A percentile compares a stretch with the other conserved stretches of the same genome.
These are phyloP conservation scores for Idaea dimidiata DNA, from an alignment of 2,888 invertebrate genomes.

Conservation along the genomic window DNA sequence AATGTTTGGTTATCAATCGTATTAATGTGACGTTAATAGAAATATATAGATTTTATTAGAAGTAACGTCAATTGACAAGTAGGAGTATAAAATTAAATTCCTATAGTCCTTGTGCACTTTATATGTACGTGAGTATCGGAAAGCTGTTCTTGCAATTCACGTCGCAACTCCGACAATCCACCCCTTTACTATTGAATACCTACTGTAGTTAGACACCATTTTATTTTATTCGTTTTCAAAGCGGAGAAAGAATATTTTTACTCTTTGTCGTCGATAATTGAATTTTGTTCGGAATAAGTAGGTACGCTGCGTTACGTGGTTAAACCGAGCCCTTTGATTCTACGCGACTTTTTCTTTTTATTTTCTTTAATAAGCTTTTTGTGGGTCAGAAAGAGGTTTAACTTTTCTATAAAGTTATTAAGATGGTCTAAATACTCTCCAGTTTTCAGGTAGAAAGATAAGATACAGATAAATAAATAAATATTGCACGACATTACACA, in stretches of 20 bases:
- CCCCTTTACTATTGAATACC: constrained; percentile 43
- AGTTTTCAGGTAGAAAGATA: neutral
- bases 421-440: neutral
- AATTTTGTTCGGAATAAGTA: constrained; percentile 52
- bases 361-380: neutral
- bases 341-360: neutral
- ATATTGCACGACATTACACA: too few species aligned
- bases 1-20: too few species aligned
- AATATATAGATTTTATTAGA: too few species aligned
- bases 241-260: constrained; percentile 51
- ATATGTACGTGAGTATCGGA: constrained; percentile 38
- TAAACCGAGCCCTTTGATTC: constrained; percentile 3
- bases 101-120: constrained; percentile 25
- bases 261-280: constrained; percentile 60
- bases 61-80: neutral
- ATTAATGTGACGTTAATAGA: too few species aligned
- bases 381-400: neutral
- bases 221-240: constrained; percentile 48
- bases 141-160: constrained; percentile 42
- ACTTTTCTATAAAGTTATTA: neutral
- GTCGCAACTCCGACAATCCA: constrained; percentile 42
- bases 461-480: too few species aligned
- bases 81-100: constrained; percentile 9
- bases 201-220: constrained; percentile 51
- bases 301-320: constrained; percentile 37